Evolutionary conservation across 2,797 vertebrate genomes (phyloP), one percentile per base, ranked within the genome.

Genomic region (Echiichthys vipera): DNA sequence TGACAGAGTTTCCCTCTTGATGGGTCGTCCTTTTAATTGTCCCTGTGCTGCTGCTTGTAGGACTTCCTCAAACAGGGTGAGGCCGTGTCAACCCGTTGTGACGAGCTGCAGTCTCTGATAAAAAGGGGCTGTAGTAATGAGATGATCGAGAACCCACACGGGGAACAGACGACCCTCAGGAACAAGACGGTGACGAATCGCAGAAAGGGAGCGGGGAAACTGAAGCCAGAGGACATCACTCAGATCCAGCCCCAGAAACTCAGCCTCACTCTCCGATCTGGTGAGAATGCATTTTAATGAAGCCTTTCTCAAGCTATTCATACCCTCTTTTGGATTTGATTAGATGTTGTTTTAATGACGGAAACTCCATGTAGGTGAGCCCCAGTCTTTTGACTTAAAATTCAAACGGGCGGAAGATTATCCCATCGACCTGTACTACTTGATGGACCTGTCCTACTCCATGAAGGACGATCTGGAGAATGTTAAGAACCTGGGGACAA

Each of bases 401-500:
- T 99, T 99, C 90, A 99, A 98, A 83, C 94, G 98, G 69, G 98
- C 98, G 0, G 97, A 99, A 81, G 98, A 99, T 90, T 99, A 99
- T 65, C 98, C 98, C 20, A 99, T 99, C 11, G 98, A 99, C 80
- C 93, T 99, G 25, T 99, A 99, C 93, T 99, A 99, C 88, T 93
- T 99, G 86, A 99, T 99, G 98, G 98, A 99, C 90, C 94, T 99
- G 70, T 99, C 97, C 20, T 99, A 94, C 90, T 99, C 98, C 5
- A 99, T 99, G 98, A 98, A 98, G 83, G 98, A 99, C 14, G 98
- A 99, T 84, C 94, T 99, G 85, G 97, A 99, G 88, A 99, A 99
- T 6, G 97, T 99, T 3, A 99, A 99, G 84, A 99, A 96, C 83
- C 95, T 99, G 0, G 98, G 98, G 71, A 99, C 98, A 0, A 96